A percentile compares a stretch with the other conserved stretches of the same genome.
These are phyloP conservation scores for Ptyas mucosa DNA, from an alignment of 2,113 vertebrate genomes.

Conservation along the genomic window DNA sequence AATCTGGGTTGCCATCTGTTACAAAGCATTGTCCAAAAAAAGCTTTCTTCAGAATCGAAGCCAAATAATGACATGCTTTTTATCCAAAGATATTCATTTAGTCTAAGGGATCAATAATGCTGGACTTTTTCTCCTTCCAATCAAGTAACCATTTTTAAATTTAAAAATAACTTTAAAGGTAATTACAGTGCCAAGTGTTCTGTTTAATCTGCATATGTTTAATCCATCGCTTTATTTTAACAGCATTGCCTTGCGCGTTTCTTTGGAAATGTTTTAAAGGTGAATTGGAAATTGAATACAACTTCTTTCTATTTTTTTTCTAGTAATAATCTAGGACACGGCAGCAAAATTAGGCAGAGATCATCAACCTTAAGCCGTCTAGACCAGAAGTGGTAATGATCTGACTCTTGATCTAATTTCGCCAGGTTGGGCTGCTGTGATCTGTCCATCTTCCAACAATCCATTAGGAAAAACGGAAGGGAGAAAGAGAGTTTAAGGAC, in stretches of 20 bases:
- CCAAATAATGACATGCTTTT: neutral
- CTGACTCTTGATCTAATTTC: neutral
- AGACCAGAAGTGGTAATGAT: neutral
- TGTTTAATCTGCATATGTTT: neutral
- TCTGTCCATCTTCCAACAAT: neutral
- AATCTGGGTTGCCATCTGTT: neutral
- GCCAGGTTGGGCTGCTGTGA: neutral
- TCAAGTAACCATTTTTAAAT: neutral
- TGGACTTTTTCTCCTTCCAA: neutral
- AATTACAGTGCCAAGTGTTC: neutral
- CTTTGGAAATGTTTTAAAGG: neutral
- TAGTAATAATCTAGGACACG: neutral
- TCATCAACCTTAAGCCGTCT: neutral
- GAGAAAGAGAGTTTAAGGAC: neutral
- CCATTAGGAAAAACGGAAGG: neutral
- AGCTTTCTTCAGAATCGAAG: neutral
- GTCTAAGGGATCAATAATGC: neutral
- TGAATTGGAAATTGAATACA: neutral
- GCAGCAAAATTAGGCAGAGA: neutral
- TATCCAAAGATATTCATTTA: neutral
- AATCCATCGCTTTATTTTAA: neutral
- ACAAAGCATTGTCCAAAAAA: neutral
- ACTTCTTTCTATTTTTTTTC: neutral
- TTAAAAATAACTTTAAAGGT: neutral
- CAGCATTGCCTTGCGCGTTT: neutral